Conservation (phyloP, 2,113 vertebrate genomes). For the Mohoua ochrocephala region DNA sequence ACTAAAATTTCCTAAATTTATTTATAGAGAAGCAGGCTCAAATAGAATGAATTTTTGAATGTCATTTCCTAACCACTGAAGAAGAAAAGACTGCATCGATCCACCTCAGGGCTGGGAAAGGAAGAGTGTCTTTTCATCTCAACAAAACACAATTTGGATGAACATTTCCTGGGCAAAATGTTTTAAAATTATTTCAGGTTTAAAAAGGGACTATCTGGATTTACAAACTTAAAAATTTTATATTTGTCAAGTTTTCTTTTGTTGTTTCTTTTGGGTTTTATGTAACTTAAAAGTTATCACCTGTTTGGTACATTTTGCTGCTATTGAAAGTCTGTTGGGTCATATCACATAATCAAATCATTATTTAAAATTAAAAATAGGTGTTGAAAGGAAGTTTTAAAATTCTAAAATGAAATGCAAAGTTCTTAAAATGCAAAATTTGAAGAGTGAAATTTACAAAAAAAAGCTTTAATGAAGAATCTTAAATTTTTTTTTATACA, state of each 20-base stretch:
- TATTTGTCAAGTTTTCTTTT: not conserved
- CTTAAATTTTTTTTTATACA: not conserved
- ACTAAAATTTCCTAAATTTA: not conserved
- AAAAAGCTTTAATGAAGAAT: not conserved
- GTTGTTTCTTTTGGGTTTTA: accelerated
- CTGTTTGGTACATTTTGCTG: not conserved
- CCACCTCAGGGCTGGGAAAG: not conserved
- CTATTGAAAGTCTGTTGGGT: not conserved
- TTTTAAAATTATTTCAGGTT: not conserved
- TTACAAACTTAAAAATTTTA: not conserved
- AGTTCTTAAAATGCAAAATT: not conserved
- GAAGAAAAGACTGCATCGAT: not conserved
- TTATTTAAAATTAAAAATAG: not conserved
- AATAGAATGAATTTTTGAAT: not conserved
- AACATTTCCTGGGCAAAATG: not conserved
- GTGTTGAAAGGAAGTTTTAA: not conserved
- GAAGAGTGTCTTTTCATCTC: not conserved
- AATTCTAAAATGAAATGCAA: not conserved
- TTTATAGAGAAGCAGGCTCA: not conserved
- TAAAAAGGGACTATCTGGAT: not conserved
- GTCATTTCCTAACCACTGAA: not conserved
- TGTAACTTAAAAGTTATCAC: not conserved
- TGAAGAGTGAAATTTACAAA: not conserved
- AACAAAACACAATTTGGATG: not conserved
- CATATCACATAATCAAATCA: not conserved